Percentiles rank a stretch among this genome's conserved stretches.
phyloP scores from a whole-genome alignment of 2,797 vertebrate species.

The Acomys russatus region DNA sequence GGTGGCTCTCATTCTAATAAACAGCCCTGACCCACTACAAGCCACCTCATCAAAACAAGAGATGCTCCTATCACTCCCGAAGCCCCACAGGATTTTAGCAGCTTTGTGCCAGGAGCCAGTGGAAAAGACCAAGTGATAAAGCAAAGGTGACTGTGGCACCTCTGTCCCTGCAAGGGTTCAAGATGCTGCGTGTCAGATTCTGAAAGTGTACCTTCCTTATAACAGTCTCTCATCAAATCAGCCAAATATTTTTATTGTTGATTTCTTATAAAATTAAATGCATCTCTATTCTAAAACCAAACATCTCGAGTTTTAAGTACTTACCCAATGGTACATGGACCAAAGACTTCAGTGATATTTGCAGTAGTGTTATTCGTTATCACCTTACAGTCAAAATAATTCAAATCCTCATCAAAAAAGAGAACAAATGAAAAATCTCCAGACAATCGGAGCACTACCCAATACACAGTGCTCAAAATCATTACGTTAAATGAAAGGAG shows the following conservation, averaged over 20 bases:
- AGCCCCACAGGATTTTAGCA: neutral
- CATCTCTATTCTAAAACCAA: neutral
- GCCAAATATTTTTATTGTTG: neutral
- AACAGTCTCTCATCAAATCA: conserved; percentile 7
- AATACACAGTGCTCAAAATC: neutral
- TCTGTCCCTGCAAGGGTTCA: neutral
- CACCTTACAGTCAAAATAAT: neutral
- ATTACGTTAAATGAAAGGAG: neutral
- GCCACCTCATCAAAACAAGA: neutral
- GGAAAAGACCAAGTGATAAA: neutral
- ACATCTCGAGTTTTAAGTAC: neutral
- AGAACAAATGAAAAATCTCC: neutral
- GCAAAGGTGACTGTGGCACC: neutral
- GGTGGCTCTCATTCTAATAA: neutral
- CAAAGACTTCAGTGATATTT: neutral
- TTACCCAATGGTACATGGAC: neutral
- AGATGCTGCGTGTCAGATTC: neutral
- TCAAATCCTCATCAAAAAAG: neutral
- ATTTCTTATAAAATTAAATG: neutral
- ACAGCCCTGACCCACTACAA: neutral
- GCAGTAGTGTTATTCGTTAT: neutral
- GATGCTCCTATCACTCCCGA: neutral
- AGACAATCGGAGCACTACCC: neutral
- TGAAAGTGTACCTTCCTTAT: neutral
- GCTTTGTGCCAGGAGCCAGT: neutral